Evolutionary conservation across 2,888 invertebrate genomes (phyloP).

Genomic region (Heliconius ethilla): DNA sequence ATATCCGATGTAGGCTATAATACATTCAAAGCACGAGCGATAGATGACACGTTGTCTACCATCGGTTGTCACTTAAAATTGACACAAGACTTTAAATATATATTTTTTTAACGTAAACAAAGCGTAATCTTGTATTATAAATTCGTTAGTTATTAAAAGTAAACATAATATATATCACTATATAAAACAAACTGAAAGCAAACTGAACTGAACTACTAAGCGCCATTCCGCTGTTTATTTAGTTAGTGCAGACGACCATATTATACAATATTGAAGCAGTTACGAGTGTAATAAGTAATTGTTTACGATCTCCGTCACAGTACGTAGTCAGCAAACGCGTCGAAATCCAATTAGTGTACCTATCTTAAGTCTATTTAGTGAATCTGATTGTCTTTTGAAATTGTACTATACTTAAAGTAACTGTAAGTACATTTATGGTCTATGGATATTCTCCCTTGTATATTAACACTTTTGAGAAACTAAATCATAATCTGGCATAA

Average conservation of each 20-base stretch:
- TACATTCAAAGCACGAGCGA: conserved; percentile 2
- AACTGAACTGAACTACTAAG: not conserved
- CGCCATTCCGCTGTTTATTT: not conserved
- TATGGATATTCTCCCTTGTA: not conserved
- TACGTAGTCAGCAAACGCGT: conserved; percentile 11
- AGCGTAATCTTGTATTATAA: not conserved
- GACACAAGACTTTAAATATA: not conserved
- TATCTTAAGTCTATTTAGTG: conserved; percentile 35
- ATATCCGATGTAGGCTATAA: too few relatives aligned
- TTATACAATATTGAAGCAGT: not conserved
- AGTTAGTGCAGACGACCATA: not conserved
- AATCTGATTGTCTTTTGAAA: conserved; percentile 36
- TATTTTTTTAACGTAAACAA: too few relatives aligned
- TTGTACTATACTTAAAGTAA: conserved; percentile 15
- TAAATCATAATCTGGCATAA: not conserved
- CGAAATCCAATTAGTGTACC: conserved; percentile 41
- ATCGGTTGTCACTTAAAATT: conserved; percentile 2
- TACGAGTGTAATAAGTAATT: conserved; percentile 6
- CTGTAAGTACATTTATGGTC: not conserved
- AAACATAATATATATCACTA: not conserved
- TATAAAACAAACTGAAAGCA: not conserved
- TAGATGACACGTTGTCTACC: conserved; percentile 38
- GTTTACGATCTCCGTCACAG: conserved; percentile 2
- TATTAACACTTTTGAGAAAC: not conserved
- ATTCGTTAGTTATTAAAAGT: not conserved